Conservation (phyloP, 1,140 invertebrate species). For the Drosophila subobscura region DNA sequence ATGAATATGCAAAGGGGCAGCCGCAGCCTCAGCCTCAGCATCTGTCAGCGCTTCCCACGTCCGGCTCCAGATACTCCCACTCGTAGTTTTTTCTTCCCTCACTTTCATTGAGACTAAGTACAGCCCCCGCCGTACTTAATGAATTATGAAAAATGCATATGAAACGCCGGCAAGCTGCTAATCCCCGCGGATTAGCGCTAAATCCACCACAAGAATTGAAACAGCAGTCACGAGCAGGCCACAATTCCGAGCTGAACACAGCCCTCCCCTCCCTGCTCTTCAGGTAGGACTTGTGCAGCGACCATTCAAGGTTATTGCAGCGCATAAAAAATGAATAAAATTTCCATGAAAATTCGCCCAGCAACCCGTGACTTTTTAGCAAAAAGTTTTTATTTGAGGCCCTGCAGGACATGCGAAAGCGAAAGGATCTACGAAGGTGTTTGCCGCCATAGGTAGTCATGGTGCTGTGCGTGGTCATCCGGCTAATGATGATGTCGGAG, state of each 20-base stretch:
- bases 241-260: neutral
- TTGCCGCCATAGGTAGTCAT: slow-evolving; percentile 17
- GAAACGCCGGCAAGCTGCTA: slow-evolving; percentile 60
- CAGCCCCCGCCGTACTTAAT: slow-evolving; percentile 61
- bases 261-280: slow-evolving; percentile 18
- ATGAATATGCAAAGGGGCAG: slow-evolving; percentile 48
- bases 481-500: slow-evolving; percentile 52
- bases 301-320: slow-evolving; percentile 40
- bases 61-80: no score
- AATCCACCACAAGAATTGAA: slow-evolving; percentile 80
- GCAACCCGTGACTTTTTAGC: slow-evolving; percentile 72
- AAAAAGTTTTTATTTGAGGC: slow-evolving; percentile 22
- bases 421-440: slow-evolving; percentile 46
- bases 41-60: slow-evolving; percentile 36
- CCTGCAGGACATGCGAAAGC: slow-evolving; percentile 30
- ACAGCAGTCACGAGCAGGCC: slow-evolving; percentile 52
- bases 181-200: slow-evolving; percentile 67
- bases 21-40: slow-evolving; percentile 29
- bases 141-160: slow-evolving; percentile 28
- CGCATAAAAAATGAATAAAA: slow-evolving; percentile 46
- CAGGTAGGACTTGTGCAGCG: slow-evolving; percentile 24
- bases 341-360: slow-evolving; percentile 42
- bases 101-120: slow-evolving; percentile 59
- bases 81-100: slow-evolving; percentile 7
- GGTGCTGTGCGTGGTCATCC: slow-evolving; percentile 14